Evolutionary conservation across 2,797 vertebrate species (phyloP).

Genomic region (Cryptoblepharus egeriae): DNA sequence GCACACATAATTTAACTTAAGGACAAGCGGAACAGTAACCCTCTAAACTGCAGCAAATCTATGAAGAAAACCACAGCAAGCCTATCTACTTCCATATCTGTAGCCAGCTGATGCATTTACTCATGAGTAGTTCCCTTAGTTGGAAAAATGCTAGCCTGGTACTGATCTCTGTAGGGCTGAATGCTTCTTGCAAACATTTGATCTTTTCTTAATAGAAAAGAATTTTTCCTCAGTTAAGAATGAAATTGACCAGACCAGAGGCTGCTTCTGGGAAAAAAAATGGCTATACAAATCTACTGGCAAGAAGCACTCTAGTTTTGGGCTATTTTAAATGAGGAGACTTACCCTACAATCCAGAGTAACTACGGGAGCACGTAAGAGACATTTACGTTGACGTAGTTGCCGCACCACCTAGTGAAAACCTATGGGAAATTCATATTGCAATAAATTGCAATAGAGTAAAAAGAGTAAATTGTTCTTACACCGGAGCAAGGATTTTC

Average conservation of each 20-base stretch:
- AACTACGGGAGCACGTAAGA: too few species aligned
- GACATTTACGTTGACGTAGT: too few species aligned
- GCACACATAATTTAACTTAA: not conserved
- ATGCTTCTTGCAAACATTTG: not conserved
- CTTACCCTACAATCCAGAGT: too few species aligned
- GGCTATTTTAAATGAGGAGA: not conserved
- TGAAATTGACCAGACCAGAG: not conserved
- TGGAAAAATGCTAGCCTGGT: not conserved
- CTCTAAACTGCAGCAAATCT: not conserved
- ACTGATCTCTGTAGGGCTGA: not conserved
- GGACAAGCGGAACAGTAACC: too few species aligned
- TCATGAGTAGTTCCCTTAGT: too few species aligned
- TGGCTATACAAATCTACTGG: not conserved
- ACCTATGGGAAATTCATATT: too few species aligned
- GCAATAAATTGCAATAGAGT: too few species aligned
- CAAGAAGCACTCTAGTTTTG: not conserved
- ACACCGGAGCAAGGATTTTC: too few species aligned
- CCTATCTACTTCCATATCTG: not conserved
- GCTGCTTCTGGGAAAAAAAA: not conserved
- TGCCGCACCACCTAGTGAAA: too few species aligned
- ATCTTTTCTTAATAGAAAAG: not conserved
- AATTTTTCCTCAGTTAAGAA: not conserved
- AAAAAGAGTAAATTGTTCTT: too few species aligned
- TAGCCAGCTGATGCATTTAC: too few species aligned
- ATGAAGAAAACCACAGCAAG: not conserved